phyloP scores from a whole-genome alignment of 1,140 invertebrate species.

The Choristoneura fumiferana region DNA sequence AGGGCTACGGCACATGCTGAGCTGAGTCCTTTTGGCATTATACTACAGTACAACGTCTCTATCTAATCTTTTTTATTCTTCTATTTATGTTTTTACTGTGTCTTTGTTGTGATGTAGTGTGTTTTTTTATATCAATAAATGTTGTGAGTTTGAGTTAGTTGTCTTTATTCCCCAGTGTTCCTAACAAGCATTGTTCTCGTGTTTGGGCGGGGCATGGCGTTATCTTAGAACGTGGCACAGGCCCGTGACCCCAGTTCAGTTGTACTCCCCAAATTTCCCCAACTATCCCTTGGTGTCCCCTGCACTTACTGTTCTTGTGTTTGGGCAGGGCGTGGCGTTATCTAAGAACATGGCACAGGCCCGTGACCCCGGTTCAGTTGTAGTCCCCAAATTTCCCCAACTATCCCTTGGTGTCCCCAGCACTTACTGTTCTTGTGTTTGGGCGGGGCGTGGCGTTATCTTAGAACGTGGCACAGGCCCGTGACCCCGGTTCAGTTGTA shows the following conservation, averaged over 20 bases:
- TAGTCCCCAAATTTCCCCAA: too few relatives aligned
- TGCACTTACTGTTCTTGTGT: not conserved
- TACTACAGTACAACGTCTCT: too few relatives aligned
- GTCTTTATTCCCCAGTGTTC: too few relatives aligned
- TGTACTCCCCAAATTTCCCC: not conserved
- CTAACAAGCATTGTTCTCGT: not conserved
- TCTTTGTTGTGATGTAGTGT: too few relatives aligned
- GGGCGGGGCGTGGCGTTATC: conserved; percentile 53
- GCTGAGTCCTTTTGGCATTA: too few relatives aligned
- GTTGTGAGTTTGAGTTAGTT: too few relatives aligned
- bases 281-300: too few relatives aligned
- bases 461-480: conserved; percentile 85
- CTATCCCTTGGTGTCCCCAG: not conserved
- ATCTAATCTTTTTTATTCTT: too few relatives aligned
- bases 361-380: not conserved
- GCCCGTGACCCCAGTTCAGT: not conserved
- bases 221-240: not conserved
- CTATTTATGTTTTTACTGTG: too few relatives aligned
- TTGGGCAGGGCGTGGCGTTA: not conserved
- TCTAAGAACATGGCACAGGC: not conserved
- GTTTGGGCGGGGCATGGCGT: not conserved
- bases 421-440: conserved; percentile 53
- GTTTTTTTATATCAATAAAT: too few relatives aligned
- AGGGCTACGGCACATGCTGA: too few relatives aligned
- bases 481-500: conserved; percentile 87